A percentile compares a stretch with the other conserved stretches of the same genome.
These are phyloP conservation scores for Thunnus maccoyii DNA, from an alignment of 2,113 vertebrate species.

Conservation along the genomic window DNA sequence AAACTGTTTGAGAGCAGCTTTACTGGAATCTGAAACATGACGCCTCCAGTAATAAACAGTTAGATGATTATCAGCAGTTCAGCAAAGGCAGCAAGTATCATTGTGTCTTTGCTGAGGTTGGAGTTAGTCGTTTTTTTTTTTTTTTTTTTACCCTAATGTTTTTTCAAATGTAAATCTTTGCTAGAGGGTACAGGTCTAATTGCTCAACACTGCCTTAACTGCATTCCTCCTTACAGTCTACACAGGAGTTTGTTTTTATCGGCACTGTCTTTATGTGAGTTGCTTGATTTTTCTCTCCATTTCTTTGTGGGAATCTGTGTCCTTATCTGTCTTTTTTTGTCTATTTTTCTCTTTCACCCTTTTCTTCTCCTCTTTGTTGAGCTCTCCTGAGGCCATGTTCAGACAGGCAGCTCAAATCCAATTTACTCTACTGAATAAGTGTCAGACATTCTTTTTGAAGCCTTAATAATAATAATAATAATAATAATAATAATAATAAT, in stretches of 20 bases:
- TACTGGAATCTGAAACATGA: conserved; percentile 10
- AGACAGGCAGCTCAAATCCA: conserved; percentile 25
- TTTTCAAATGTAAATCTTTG: conserved; percentile 19
- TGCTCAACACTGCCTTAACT: conserved; percentile 33
- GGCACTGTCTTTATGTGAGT: background rate
- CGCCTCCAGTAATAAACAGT: conserved; percentile 6
- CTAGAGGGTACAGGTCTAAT: conserved; percentile 39
- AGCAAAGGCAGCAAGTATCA: conserved; percentile 15
- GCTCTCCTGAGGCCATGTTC: conserved; percentile 20
- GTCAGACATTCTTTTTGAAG: background rate
- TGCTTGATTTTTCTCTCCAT: background rate
- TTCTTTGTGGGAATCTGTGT: background rate
- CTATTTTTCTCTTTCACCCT: background rate
- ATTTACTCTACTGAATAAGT: background rate
- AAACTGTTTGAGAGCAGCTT: background rate
- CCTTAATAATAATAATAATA: conserved; percentile 22
- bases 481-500: conserved; percentile 20
- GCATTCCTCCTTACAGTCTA: conserved; percentile 27
- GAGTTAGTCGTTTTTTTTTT: background rate
- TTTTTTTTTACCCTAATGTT: conserved; percentile 1
- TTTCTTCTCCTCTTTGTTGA: background rate
- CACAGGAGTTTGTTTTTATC: conserved; percentile 12
- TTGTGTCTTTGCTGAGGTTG: conserved; percentile 34
- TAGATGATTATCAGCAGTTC: conserved; percentile 4
- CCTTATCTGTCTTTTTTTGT: background rate